These are phyloP conservation scores for Sminthurinus signatus DNA, from an alignment of 1,140 invertebrate species.

Conservation along the genomic window DNA sequence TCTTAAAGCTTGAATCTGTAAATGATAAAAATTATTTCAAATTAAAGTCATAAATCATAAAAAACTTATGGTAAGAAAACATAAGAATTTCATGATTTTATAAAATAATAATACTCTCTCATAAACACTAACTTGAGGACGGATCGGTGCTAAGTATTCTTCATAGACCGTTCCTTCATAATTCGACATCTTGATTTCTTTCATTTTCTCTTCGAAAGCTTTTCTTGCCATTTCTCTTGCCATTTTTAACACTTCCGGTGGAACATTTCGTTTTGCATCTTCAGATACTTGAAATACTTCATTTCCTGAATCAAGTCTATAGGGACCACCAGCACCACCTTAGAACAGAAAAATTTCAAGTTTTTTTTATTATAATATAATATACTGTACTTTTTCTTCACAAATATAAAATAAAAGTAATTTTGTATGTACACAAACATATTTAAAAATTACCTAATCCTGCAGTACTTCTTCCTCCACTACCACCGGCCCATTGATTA, in stretches of 20 bases:
- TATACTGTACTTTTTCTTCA: too few relatives aligned
- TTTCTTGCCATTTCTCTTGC: constrained; percentile 87
- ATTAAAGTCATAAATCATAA: too few relatives aligned
- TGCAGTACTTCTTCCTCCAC: constrained; percentile 81
- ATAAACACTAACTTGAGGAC: constrained; percentile 58
- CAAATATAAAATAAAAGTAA: too few relatives aligned
- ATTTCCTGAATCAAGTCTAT: constrained; percentile 84
- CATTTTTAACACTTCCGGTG: constrained; percentile 78
- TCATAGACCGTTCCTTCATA: constrained; percentile 85
- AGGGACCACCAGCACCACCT: constrained; percentile 71
- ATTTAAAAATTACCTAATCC: too few relatives aligned
- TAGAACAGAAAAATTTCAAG: too few relatives aligned
- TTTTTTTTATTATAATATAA: too few relatives aligned
- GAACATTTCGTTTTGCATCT: constrained; percentile 81
- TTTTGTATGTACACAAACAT: too few relatives aligned
- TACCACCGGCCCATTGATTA: constrained; percentile 93
- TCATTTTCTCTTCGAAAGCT: constrained; percentile 79
- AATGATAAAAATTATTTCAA: constrained; percentile 8
- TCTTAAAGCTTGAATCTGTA: constrained; percentile 53
- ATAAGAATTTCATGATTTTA: neutral
- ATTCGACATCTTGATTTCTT: constrained; percentile 91
- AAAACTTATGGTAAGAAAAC: too few relatives aligned
- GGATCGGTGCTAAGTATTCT: constrained; percentile 69
- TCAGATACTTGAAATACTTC: constrained; percentile 85
- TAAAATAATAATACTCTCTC: neutral